Percentiles rank a stretch among this genome's conserved stretches.
phyloP scores from a whole-genome alignment of 2,797 vertebrate genomes.

The Lacerta bilineata region DNA sequence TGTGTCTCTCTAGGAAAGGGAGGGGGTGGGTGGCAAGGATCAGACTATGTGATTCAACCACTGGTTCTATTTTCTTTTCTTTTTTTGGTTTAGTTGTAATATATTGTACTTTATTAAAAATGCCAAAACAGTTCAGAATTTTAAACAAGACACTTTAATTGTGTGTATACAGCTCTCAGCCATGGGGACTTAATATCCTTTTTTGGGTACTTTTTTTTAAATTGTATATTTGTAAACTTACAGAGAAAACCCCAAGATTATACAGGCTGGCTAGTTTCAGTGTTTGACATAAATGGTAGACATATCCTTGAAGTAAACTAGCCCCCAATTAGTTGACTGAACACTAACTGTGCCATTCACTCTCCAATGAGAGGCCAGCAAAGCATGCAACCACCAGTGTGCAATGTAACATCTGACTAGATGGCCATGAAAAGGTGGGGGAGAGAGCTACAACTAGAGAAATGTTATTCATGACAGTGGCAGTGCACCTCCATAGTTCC shows the following conservation, averaged over 20 bases:
- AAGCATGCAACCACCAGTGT: background rate
- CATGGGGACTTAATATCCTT: constrained; percentile 76
- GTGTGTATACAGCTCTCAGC: constrained; percentile 80
- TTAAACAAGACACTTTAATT: constrained; percentile 79
- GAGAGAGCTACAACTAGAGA: constrained; percentile 18
- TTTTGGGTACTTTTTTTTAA: constrained; percentile 78
- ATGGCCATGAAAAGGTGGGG: background rate
- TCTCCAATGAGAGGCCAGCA: background rate
- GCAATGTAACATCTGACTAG: background rate
- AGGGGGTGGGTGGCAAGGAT: constrained; percentile 64
- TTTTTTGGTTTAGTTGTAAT: constrained; percentile 82
- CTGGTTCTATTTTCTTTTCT: constrained; percentile 76
- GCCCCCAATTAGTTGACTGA: constrained; percentile 26
- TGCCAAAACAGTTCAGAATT: constrained; percentile 85
- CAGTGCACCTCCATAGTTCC: background rate
- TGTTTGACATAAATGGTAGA: constrained; percentile 32
- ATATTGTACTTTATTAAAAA: constrained; percentile 92
- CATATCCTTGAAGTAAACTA: constrained; percentile 25
- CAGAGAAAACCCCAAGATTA: constrained; percentile 67
- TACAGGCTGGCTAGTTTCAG: constrained; percentile 33
- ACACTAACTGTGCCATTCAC: constrained; percentile 6
- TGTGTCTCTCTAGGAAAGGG: constrained; percentile 74
- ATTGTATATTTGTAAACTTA: constrained; percentile 91
- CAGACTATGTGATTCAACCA: constrained; percentile 74
- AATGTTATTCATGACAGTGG: background rate